A percentile compares a stretch with the other conserved stretches of the same genome.
These are phyloP conservation scores for Polymixis lichenea DNA, from an alignment of 2,888 invertebrate species.

Conservation along the genomic window DNA sequence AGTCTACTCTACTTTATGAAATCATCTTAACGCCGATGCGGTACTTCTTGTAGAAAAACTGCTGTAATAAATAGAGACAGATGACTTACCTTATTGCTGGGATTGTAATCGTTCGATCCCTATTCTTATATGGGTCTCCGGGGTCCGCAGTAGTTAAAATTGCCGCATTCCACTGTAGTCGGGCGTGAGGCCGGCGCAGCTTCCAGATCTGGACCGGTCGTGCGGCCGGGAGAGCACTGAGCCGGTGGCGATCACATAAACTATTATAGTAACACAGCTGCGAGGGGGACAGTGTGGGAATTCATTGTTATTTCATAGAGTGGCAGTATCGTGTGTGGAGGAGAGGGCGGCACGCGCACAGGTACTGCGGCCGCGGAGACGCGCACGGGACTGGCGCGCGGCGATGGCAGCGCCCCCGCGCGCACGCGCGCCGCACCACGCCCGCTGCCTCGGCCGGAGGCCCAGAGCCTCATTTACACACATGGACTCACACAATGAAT, in stretches of 20 bases:
- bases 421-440: constrained; percentile 74
- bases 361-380: constrained; percentile 78
- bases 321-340: constrained; percentile 71
- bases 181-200: constrained; percentile 88
- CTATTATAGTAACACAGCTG: constrained; percentile 80
- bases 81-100: constrained; percentile 81
- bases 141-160: constrained; percentile 90
- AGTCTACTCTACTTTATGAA: constrained; percentile 39
- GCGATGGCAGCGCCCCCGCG: constrained; percentile 83
- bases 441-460: constrained; percentile 61
- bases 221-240: constrained; percentile 71
- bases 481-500: constrained; percentile 74
- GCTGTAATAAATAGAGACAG: constrained; percentile 32
- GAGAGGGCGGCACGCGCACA: constrained; percentile 70
- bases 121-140: constrained; percentile 85
- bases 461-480: constrained; percentile 79
- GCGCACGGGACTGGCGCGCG: constrained; percentile 82
- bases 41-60: constrained; percentile 10
- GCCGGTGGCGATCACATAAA: constrained; percentile 83
- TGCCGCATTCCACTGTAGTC: constrained; percentile 90
- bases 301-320: constrained; percentile 83
- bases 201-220: constrained; percentile 88
- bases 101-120: constrained; percentile 81
- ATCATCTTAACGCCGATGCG: constrained; percentile 28
- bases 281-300: constrained; percentile 71